Conservation (phyloP, 2,797 vertebrate species). For the Loriculus beryllinus region DNA sequence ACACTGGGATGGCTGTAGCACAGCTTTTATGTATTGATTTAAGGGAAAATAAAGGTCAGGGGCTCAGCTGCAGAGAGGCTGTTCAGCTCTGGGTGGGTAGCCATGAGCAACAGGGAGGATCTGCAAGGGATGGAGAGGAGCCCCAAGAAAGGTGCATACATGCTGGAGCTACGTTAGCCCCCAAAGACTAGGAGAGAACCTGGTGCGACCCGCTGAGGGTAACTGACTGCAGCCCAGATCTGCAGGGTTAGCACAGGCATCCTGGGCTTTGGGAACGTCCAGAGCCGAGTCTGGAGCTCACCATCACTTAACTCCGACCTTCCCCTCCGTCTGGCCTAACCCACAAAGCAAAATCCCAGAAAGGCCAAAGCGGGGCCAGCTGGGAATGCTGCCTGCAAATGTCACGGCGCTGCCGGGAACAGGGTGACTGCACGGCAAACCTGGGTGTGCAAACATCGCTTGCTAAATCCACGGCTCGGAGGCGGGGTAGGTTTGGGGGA, state of each 20-base stretch:
- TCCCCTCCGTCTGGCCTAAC: not conserved
- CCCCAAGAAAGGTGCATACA: fast-evolving
- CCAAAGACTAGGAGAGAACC: not conserved
- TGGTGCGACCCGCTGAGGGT: fast-evolving
- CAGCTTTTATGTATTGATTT: conserved; percentile 13
- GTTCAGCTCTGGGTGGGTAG: not conserved
- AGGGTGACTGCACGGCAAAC: not conserved
- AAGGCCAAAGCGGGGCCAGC: not conserved
- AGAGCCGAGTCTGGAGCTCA: not conserved
- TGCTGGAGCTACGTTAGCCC: not conserved
- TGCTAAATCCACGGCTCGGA: not conserved
- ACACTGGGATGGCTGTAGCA: not conserved
- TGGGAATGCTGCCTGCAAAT: not conserved
- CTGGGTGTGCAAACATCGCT: not conserved
- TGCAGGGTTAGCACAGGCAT: not conserved
- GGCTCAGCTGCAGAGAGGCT: not conserved
- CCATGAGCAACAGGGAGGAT: not conserved
- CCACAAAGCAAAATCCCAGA: not conserved
- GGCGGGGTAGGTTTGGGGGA: not conserved
- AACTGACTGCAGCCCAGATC: not conserved
- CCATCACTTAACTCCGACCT: not conserved
- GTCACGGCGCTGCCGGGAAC: not conserved
- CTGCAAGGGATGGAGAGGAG: not conserved
- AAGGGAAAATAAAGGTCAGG: conserved; percentile 21
- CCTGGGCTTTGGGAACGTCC: not conserved